Base-by-base conservation (phyloP, 2,113 vertebrate genomes). In the Thinocorus orbignyianus region DNA sequence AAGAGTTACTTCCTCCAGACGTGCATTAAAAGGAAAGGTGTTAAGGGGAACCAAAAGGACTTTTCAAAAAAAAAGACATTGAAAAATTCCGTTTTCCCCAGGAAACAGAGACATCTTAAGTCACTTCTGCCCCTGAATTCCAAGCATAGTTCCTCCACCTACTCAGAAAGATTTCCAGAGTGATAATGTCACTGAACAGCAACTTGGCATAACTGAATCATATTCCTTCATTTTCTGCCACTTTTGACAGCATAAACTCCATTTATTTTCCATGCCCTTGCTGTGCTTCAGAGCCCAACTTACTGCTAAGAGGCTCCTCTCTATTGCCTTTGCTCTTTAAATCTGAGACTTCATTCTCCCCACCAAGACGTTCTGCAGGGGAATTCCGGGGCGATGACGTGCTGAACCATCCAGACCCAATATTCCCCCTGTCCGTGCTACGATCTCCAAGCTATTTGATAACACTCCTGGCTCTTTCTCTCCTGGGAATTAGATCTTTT, bases 81-180 rank as follows among this genome's bases (percentile, higher is more conserved):
- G 3, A 6, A n/a, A 71, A 55, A 54, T 46, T 42, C 60, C 12
- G 2, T 81, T 95, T 87, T 89, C 73, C 58, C 23, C 84, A 89
- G 89, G 91, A 95, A 95, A 69, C 1, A 10, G 8, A 13, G 91
- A 76, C 66, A 54, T 70, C 86, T 77, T 92, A 84, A 96, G 93
- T 96, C 92, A 82, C 71, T 95, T 37, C 85, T 94, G 88, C 88
- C 87, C 95, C 71, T 92, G 71, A 80, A 86, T 90, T 94, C 90
- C 85, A 94, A 91, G 93, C 93, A 88, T 5, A 94, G 92, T 7
- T 95, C 86, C 85, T 88, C 95, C 90, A 91, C 94, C 95, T 77
- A 85, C 94, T 96, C 93, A 61, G 88, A 77, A 95, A 80, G 90
- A 93, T 91, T 93, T 95, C 94, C 90, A 91, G 91, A 91, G 90